Conservation (phyloP, 2,888 invertebrate species). For the Amiota minor region DNA sequence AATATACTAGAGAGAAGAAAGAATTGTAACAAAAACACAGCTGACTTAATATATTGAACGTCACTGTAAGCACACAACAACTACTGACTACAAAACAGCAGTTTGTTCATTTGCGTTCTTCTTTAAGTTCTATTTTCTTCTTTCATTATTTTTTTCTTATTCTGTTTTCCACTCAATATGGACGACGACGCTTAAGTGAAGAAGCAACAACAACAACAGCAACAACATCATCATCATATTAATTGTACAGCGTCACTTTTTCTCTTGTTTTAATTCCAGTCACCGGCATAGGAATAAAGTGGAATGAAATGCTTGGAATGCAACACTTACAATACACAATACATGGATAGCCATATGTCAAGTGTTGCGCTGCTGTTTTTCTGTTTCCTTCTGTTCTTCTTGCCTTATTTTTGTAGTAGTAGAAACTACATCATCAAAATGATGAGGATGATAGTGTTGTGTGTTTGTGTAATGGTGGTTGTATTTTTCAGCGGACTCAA, state of each 20-base stretch:
- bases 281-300: constrained; percentile 29
- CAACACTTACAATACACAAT: constrained; percentile 32
- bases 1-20: too few relatives aligned
- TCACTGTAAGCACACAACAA: constrained; percentile 40
- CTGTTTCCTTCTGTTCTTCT: neutral
- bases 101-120: neutral
- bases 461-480: constrained; percentile 65
- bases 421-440: too few relatives aligned
- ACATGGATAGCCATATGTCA: constrained; percentile 35
- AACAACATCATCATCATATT: neutral
- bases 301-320: constrained; percentile 54
- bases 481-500: constrained; percentile 37
- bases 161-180: constrained; percentile 53
- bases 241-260: constrained; percentile 62
- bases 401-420: constrained; percentile 15
- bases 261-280: constrained; percentile 40
- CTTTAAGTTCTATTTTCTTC: neutral
- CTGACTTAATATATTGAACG: constrained; percentile 40
- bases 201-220: constrained; percentile 21
- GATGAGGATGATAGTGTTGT: constrained; percentile 54
- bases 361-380: constrained; percentile 1
- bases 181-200: constrained; percentile 38
- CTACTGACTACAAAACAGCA: neutral
- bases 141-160: neutral
- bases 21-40: neutral